These are phyloP conservation scores for Pampus argenteus DNA, from an alignment of 2,797 vertebrate species.

Conservation along the genomic window DNA sequence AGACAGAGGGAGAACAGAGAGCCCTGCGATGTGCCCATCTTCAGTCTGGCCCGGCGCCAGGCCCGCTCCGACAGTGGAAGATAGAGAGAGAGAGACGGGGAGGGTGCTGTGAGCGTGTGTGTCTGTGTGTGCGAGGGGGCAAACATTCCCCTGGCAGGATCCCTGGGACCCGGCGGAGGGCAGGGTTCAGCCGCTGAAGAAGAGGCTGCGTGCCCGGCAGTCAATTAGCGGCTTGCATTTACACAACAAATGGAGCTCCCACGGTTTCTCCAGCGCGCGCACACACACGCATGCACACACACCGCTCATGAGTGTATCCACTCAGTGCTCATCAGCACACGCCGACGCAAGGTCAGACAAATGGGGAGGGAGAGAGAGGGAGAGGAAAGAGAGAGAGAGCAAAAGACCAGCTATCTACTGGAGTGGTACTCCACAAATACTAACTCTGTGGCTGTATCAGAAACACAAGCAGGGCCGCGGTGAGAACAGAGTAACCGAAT, in stretches of 20 bases:
- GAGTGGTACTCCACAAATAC: constrained; percentile 74
- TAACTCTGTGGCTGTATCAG: constrained; percentile 66
- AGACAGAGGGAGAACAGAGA: constrained; percentile 45
- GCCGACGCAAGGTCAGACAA: constrained; percentile 78
- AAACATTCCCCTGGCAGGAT: constrained; percentile 78
- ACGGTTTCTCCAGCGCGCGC: constrained; percentile 58
- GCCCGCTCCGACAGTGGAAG: constrained; percentile 57
- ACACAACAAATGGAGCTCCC: constrained; percentile 83
- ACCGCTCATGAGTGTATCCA: constrained; percentile 71
- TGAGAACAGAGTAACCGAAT: constrained; percentile 29
- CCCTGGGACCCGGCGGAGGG: constrained; percentile 75
- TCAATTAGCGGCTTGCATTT: constrained; percentile 83
- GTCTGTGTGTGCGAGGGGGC: constrained; percentile 46
- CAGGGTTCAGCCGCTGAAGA: constrained; percentile 82
- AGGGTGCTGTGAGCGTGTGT: constrained; percentile 49
- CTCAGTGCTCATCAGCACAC: constrained; percentile 81
- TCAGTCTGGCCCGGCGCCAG: constrained; percentile 72
- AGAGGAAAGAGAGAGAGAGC: constrained; percentile 47
- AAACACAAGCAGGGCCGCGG: constrained; percentile 44
- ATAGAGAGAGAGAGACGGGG: constrained; percentile 41
- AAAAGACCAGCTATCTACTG: constrained; percentile 73
- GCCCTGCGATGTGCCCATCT: constrained; percentile 60
- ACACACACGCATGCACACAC: constrained; percentile 9
- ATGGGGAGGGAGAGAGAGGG: constrained; percentile 45
- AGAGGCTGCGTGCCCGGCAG: constrained; percentile 79